These are phyloP conservation scores for Barbus barbus DNA, from an alignment of 2,113 vertebrate species.

Conservation along the genomic window DNA sequence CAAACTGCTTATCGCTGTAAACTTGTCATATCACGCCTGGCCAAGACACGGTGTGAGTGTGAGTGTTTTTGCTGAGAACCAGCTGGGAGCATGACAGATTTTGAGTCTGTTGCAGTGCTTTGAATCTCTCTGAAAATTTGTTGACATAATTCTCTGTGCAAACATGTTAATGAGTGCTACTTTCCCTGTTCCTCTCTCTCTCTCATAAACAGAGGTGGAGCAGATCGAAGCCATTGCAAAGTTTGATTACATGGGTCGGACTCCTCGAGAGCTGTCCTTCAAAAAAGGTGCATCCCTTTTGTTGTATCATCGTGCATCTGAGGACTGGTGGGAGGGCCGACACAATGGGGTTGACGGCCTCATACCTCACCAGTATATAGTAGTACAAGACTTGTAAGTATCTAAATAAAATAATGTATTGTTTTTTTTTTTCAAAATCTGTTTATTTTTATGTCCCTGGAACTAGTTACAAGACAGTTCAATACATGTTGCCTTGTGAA, in stretches of 20 bases:
- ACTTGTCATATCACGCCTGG: neutral
- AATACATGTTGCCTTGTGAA: slow-evolving; percentile 11
- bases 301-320: slow-evolving; percentile 91
- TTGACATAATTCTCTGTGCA: slow-evolving; percentile 9
- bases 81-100: slow-evolving; percentile 1
- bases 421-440: too few relatives aligned
- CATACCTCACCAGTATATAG: slow-evolving; percentile 98
- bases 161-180: neutral
- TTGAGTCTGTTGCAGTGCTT: slow-evolving; percentile 3
- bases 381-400: slow-evolving; percentile 97
- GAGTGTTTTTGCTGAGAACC: slow-evolving; percentile 1
- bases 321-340: slow-evolving; percentile 98
- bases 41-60: neutral
- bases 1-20: neutral
- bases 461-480: neutral
- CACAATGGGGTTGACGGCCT: slow-evolving; percentile 96
- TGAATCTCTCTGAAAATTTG: slow-evolving; percentile 28
- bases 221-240: slow-evolving; percentile 98
- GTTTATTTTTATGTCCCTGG: too few relatives aligned
- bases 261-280: slow-evolving; percentile 92
- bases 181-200: neutral
- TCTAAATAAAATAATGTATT: neutral
- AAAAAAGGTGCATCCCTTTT: slow-evolving; percentile 97
- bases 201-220: slow-evolving; percentile 84
- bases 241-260: slow-evolving; percentile 93